Conservation (phyloP, 2,113 vertebrate genomes). For the Eira barbara region DNA sequence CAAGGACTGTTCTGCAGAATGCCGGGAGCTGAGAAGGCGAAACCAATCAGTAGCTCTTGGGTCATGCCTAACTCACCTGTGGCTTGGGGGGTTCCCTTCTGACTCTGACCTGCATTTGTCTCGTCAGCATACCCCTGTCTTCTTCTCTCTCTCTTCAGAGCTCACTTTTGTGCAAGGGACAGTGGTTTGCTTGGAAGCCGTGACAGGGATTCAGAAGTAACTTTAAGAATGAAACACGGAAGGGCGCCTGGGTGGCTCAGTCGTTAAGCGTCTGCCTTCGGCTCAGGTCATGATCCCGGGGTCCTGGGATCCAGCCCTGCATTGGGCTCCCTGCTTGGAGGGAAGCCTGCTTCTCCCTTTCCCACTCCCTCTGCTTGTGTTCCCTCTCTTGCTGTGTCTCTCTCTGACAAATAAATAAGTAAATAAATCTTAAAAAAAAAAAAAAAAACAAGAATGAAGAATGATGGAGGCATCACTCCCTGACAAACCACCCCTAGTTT, state of each 20-base stretch:
- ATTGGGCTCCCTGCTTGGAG: rapidly evolving
- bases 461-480: background rate
- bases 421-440: no score
- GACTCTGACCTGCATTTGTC: background rate
- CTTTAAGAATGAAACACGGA: background rate
- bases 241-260: no score
- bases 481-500: background rate
- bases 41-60: background rate
- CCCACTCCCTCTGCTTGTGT: no score
- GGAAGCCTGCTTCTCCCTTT: no score
- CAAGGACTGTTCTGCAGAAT: background rate
- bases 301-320: no score
- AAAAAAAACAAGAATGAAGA: no score
- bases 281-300: no score
- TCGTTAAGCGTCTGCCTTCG: no score
- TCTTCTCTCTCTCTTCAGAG: background rate
- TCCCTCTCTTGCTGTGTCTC: no score
- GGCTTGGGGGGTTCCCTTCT: background rate
- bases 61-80: no score
- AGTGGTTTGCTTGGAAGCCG: background rate
- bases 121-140: background rate
- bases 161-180: background rate
- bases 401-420: no score
- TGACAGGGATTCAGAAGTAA: background rate
- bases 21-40: background rate